Evolutionary conservation across 1,140 invertebrate genomes (phyloP), one percentile per base, ranked within the genome.

Genomic region (Ceratina japonica): DNA sequence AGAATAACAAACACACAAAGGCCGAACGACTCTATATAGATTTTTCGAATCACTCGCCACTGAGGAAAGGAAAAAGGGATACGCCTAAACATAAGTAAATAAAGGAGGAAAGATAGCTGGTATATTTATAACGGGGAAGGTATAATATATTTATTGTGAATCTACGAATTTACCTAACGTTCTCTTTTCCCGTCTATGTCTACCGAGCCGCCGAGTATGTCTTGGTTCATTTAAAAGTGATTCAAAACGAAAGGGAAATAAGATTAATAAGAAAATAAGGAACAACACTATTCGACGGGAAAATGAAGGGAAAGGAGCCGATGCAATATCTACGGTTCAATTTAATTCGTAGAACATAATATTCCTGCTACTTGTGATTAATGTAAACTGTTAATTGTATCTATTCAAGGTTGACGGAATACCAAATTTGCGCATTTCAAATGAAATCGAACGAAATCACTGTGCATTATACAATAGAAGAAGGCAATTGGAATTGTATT

Each of bases 31-130:
- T 85, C 80, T 83, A 83, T 82, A 87, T 82, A 87, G 80, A 79
- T 87, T 84, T 86, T 82, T 87, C 83, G 66, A 87, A 66, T 85
- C 79, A 88, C 75, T 88, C 86, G 87, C 85, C 85, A 86, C 63
- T 66, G 69, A 81, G 56, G 83, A 81, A 83, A 27, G 80, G 54
- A 70, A 72, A 71, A 75, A 56, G 51, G 58, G 31, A 69, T 20
- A 20, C 51, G 31, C 66, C 44, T 58, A 79, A 65, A 27, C n/a
- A 22, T 66, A 75, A 75, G 68, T 75, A 79, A 75, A 51, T 68
- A 77, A 74, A 75, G 37, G 10, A 44, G 10, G 37, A 10, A 44
- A 76, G 64, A 64, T 68, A 71, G 73, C 75, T 80, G 61, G 68
- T 86, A 87, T 84, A 74, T 81, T 69, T 31, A 77, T 58, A 81